Conservation (phyloP, 2,888 invertebrate species). For the Aspidapion aeneum region DNA sequence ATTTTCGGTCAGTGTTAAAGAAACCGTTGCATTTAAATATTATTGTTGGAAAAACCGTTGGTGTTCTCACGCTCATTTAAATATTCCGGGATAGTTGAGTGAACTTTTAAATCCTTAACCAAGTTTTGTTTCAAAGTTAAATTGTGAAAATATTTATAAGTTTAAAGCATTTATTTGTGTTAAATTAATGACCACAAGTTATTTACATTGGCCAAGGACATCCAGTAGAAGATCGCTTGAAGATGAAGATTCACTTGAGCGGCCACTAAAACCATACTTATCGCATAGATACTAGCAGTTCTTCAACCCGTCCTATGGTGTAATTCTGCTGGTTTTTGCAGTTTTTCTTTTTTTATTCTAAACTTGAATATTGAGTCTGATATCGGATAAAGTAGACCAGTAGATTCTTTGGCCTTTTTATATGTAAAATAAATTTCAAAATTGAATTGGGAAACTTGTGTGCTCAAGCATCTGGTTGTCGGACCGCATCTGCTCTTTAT, state of each 20-base stretch:
- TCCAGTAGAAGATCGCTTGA: slow-evolving; percentile 18
- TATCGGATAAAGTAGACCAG: slow-evolving; percentile 25
- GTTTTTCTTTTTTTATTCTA: slow-evolving; percentile 13
- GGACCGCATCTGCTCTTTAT: slow-evolving; percentile 39
- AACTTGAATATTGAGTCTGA: slow-evolving; percentile 15
- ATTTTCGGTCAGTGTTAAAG: not conserved
- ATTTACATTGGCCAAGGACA: not conserved
- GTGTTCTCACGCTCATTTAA: not conserved
- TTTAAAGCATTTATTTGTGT: slow-evolving; percentile 3
- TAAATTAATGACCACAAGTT: not conserved
- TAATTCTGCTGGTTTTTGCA: slow-evolving; percentile 9
- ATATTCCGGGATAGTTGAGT: not conserved
- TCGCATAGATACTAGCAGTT: not conserved
- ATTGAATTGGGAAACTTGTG: slow-evolving; percentile 23
- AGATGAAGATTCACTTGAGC: not conserved
- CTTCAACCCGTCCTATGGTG: not conserved
- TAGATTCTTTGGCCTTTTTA: slow-evolving; percentile 11
- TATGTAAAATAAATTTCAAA: slow-evolving; percentile 7
- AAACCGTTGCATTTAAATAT: not conserved
- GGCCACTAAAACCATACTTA: not conserved
- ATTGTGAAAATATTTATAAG: not conserved
- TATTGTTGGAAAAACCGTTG: slow-evolving; percentile 1
- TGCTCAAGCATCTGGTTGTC: slow-evolving; percentile 40
- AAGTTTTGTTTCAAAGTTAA: not conserved
- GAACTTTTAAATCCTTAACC: too few species aligned